Evolutionary conservation across 2,888 invertebrate species (phyloP).

Genomic region (Yponomeuta cagnagella): DNA sequence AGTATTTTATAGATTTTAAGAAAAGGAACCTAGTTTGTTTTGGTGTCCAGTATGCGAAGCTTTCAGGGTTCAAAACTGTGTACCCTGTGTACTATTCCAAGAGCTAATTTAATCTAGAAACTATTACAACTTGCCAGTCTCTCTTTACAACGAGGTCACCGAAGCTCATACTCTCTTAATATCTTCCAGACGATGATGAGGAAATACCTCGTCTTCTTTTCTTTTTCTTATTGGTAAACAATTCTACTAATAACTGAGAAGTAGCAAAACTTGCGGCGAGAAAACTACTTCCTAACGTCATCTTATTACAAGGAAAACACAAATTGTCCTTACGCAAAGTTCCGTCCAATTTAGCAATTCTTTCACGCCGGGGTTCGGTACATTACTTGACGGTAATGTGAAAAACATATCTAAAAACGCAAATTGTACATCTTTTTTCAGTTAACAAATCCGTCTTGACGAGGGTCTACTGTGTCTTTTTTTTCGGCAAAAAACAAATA

Average conservation of each 20-base stretch:
- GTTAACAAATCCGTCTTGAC: constrained; percentile 71
- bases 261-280: background rate
- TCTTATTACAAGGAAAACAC: background rate
- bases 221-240: constrained; percentile 3
- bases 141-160: background rate
- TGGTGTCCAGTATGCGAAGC: no score
- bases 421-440: constrained; percentile 63
- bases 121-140: background rate
- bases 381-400: constrained; percentile 54
- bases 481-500: constrained; percentile 57
- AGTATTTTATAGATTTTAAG: no score
- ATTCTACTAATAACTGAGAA: background rate
- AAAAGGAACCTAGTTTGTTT: no score
- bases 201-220: background rate
- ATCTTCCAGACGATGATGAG: background rate
- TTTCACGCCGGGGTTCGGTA: constrained; percentile 34
- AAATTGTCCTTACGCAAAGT: constrained; percentile 17
- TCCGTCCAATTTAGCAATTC: constrained; percentile 27
- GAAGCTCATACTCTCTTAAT: constrained; percentile 1
- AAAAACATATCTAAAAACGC: constrained; percentile 53
- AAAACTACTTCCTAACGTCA: background rate
- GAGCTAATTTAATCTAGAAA: constrained; percentile 1
- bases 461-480: constrained; percentile 51
- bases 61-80: no score
- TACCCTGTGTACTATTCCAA: background rate